phyloP scores from a whole-genome alignment of 2,797 vertebrate genomes.

The Galago senegalensis region DNA sequence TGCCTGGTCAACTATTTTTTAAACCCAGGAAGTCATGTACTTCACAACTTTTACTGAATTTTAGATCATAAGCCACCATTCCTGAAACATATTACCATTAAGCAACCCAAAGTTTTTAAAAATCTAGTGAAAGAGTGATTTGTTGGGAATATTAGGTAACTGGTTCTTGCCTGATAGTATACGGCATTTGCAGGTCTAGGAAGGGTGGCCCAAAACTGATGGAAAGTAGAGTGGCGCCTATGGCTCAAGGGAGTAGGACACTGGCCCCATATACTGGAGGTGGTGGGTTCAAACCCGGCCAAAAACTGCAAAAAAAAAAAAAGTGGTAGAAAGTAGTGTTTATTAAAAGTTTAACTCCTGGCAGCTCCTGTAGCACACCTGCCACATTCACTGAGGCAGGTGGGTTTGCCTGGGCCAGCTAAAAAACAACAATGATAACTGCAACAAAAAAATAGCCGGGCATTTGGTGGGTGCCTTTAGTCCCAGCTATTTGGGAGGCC shows the following conservation, averaged over 20 bases:
- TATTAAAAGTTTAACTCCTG: constrained; percentile 32
- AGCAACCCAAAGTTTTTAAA: not conserved
- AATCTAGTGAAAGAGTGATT: constrained; percentile 53
- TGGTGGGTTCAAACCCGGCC: too few species aligned
- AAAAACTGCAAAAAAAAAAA: not conserved
- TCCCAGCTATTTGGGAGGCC: too few species aligned
- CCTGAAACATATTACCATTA: constrained; percentile 13
- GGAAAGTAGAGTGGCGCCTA: too few species aligned
- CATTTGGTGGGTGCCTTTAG: too few species aligned
- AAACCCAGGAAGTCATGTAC: not conserved
- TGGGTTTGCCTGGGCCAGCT: too few species aligned
- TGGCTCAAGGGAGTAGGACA: too few species aligned
- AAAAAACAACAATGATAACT: too few species aligned
- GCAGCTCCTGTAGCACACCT: too few species aligned
- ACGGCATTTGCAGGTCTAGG: constrained; percentile 11
- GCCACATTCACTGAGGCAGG: too few species aligned
- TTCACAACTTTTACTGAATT: constrained; percentile 22
- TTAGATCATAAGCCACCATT: constrained; percentile 5
- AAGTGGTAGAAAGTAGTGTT: constrained; percentile 30
- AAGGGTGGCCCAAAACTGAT: not conserved
- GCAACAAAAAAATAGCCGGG: too few species aligned
- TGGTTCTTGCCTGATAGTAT: constrained; percentile 27
- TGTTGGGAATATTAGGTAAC: constrained; percentile 49
- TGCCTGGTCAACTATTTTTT: not conserved
- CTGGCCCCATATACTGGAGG: too few species aligned